A percentile compares a stretch with the other conserved stretches of the same genome.
Evolutionary conservation across 2,113 vertebrate species (phyloP).

Genomic region (Osmerus eperlanus): DNA sequence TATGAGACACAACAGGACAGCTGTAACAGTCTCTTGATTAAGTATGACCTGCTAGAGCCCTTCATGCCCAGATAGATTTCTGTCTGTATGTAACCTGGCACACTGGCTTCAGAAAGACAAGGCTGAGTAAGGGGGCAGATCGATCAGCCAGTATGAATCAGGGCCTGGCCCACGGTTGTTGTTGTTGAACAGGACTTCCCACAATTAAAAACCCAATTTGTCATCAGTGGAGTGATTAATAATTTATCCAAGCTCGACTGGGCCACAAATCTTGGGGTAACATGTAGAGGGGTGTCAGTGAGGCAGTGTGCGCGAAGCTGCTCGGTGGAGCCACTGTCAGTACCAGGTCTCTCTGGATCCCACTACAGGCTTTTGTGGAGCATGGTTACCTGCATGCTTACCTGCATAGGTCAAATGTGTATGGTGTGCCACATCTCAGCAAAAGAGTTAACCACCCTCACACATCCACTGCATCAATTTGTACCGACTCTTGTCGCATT

Average conservation of each 20-base stretch:
- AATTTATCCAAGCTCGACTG: slow-evolving; percentile 49
- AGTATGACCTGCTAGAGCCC: neutral
- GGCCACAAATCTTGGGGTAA: slow-evolving; percentile 48
- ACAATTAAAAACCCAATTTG: slow-evolving; percentile 67
- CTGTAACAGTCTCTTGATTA: neutral
- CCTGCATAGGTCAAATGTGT: no score
- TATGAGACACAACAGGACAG: neutral
- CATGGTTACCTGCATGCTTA: no score
- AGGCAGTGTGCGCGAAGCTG: neutral
- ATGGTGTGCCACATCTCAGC: no score
- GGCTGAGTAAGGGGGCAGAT: slow-evolving; percentile 28
- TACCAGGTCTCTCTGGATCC: no score
- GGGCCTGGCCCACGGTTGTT: slow-evolving; percentile 38
- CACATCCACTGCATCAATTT: no score
- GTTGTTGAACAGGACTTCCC: slow-evolving; percentile 41
- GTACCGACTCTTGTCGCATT: no score
- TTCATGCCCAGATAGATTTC: slow-evolving; percentile 7
- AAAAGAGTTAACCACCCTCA: no score
- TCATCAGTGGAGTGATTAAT: slow-evolving; percentile 58
- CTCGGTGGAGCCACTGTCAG: no score
- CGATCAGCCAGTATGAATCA: slow-evolving; percentile 32
- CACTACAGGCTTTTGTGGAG: no score
- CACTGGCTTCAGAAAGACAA: slow-evolving; percentile 31
- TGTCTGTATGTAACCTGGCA: slow-evolving; percentile 17
- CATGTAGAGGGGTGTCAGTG: slow-evolving; percentile 38